Base-by-base conservation (phyloP, 2,888 invertebrate genomes). In the Ormyrus rosae region DNA sequence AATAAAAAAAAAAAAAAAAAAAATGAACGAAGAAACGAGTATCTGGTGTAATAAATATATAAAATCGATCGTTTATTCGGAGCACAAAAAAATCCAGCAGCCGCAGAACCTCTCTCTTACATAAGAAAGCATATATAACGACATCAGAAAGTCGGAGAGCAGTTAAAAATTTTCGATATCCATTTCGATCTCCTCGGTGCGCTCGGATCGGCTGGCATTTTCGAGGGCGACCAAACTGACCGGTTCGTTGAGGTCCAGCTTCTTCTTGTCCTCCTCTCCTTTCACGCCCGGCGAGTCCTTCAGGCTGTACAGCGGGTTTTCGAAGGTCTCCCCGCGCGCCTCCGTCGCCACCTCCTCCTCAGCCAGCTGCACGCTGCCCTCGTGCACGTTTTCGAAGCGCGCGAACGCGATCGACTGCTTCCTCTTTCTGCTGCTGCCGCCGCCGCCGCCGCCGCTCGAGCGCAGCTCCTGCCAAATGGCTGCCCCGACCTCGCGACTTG, bases 371-470 rank as follows among this genome's bases (percentile, higher is more conserved):
- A 90, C 88, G 63, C 85, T 87, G n/a, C 89, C 88, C 60, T 90
- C 90, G 0, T 85, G 64, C 5, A 87, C 68, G 67, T 91, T 91
- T 75, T 90, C 89, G 69, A 91, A 91, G 46, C 90, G 88, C 4
- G 91, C 91, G 67, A 90, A 91, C n/a, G 86, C 83, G 72, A 88
- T 89, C 0, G 86, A 85, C 63, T 34, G 34, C 34, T 84, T 85
- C 0, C 74, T 55, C 5, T 86, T 84, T 3, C 73, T 8, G 3
- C 34, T 83, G 34, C 68, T 4, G 34, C 34, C 0, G 34, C 34
- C 4, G 34, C 34, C 2, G 34, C 34, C 34, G 34, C 55, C 2
- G 63, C 72, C 11, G 46, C 48, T 7, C 64, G 61, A 0, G 13
- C 5, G 0, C 34, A 34, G 34, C 34, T 61, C 64, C 10, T 63